Conservation (phyloP, 2,797 vertebrate genomes). For the Hydrophis major region DNA sequence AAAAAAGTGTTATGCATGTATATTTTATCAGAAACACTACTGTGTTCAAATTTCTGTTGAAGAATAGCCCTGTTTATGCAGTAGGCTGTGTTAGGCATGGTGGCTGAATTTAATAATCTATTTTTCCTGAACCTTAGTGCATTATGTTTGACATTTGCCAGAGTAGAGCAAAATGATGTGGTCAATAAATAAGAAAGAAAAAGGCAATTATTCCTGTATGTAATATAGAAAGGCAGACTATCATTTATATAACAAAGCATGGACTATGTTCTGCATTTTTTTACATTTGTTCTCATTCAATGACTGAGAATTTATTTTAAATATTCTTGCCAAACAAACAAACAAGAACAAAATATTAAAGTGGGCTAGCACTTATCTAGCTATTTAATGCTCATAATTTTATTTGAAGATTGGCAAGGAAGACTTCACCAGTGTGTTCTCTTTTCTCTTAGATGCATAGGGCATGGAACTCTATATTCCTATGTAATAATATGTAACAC, state of each 20-base stretch:
- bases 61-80: background rate
- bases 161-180: background rate
- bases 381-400: background rate
- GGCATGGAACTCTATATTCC: background rate
- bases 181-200: background rate
- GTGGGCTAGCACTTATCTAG: background rate
- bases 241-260: background rate
- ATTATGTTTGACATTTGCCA: background rate
- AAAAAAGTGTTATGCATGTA: background rate
- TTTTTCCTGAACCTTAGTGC: conserved; percentile 5
- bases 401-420: background rate
- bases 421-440: background rate
- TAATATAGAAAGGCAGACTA: background rate
- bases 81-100: background rate
- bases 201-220: background rate
- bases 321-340: background rate
- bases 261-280: background rate
- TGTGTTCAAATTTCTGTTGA: background rate
- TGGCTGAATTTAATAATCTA: conserved; percentile 5
- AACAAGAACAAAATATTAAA: background rate
- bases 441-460: background rate
- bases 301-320: background rate
- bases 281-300: background rate
- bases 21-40: background rate
- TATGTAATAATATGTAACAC: background rate